Base-by-base conservation (phyloP, 2,888 invertebrate genomes). In the Aleiodes alternator region DNA sequence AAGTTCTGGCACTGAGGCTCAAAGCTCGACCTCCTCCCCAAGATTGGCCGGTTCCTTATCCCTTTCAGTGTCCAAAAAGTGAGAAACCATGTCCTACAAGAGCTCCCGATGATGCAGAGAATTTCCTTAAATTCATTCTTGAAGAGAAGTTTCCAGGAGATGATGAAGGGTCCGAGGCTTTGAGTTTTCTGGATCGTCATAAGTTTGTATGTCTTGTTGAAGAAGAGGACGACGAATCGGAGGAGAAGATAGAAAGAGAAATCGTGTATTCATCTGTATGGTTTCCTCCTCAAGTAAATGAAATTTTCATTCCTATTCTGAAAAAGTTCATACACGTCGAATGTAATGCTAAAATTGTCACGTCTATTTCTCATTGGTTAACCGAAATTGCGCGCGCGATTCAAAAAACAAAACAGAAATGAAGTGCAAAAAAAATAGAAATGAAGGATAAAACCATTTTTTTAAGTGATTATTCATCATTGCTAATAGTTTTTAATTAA, bases 71-170 rank as follows among this genome's bases (percentile, higher is more conserved):
- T 69, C 76, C 81, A 9, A 81, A 82, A 9, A 77, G 72, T 0
- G 50, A 38, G 0, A 48, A 76, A 38, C 80, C 74, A 14, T 85
- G 82, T 76, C 87, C 87, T 8, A 57, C 73, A 4, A 81, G 87
- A 6, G 83, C 79, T 55, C 83, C 87, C 53, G 76, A 87, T 75
- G 88, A 88, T 66, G 82, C 85, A 4, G 88, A 88, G 73, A 83
- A 85, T 77, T 87, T 85, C 74, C 80, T 87, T 51, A 70, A 68
- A 3, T 72, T 72, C n/a, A n/a, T 73, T 0, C 73, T 80, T 9
- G 72, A 80, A 23, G 75, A 72, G 12, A 29, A 69, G 5, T 48
- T 76, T n/a, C 6, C 7, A 5, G 38, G 56, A 3, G 61, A 38
- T 43, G 6, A 43, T 4, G 64, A 64, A 23, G 64, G 48, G 1